Percentiles rank a stretch among this genome's conserved stretches.
Evolutionary conservation across 2,888 invertebrate genomes (phyloP).

Genomic region (Adineta ricciae): DNA sequence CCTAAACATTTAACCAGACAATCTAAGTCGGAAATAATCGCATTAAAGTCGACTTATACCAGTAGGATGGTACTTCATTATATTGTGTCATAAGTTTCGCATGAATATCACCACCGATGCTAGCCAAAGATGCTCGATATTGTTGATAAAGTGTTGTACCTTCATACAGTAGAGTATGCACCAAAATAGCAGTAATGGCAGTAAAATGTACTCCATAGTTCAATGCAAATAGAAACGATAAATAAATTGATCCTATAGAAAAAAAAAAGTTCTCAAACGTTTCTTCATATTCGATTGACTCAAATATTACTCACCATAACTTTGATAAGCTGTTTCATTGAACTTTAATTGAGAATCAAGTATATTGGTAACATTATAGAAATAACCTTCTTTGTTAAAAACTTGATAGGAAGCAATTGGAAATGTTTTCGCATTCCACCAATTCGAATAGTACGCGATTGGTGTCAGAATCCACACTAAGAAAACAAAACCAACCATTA

Average conservation of each 20-base stretch:
- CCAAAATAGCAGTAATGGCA: too few species aligned
- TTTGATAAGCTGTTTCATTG: neutral
- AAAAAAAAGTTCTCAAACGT: neutral
- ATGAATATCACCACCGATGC: neutral
- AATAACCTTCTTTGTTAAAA: neutral
- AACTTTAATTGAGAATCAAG: neutral
- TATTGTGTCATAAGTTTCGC: neutral
- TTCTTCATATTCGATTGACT: too few species aligned
- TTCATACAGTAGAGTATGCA: neutral
- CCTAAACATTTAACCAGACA: neutral
- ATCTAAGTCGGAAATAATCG: neutral
- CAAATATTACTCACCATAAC: neutral
- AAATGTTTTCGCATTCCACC: neutral
- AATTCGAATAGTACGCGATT: neutral
- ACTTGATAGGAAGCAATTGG: neutral
- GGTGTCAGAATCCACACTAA: too few species aligned
- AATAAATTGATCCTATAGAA: too few species aligned
- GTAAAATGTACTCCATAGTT: too few species aligned
- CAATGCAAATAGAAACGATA: too few species aligned
- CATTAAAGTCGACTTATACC: neutral
- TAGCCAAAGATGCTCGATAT: neutral
- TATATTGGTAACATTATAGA: neutral
- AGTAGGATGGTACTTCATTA: neutral
- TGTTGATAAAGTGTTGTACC: neutral
- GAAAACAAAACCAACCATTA: too few species aligned